Base-by-base conservation (phyloP, 2,888 invertebrate genomes). In the Lydus trimaculatus region DNA sequence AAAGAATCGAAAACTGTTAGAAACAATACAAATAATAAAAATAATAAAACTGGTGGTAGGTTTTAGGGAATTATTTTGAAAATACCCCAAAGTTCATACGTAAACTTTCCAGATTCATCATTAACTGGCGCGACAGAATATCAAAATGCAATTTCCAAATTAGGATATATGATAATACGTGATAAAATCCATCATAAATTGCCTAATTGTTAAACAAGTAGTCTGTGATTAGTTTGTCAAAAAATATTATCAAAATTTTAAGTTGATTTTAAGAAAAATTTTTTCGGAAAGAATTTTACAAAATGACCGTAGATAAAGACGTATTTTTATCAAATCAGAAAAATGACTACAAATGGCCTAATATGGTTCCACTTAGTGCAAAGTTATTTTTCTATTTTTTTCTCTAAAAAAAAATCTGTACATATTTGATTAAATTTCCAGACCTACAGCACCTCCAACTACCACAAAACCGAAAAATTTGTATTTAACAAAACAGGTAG, bases 291-390 rank as follows among this genome's bases (percentile, higher is more conserved):
- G n/a, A n/a, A n/a, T n/a, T n/a, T n/a, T 63, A 20, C 20, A 67
- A 69, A 66, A 80, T 80, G 80, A 67, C 75, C 11, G 78, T 72
- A 23, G 81, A 80, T 48, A 76, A 76, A 58, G 81, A 85, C 65
- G 81, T 88, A 79, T 90, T 90, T 75, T 80, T 82, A 69, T 87
- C 88, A 7, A 85, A 84, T 33, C 85, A 83, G 63, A 86, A 86
- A 70, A 85, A 82, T 68, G 89, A 90, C 72, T 91, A 84, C 76
- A 86, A 85, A 77, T 91, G 90, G 90, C 90, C 90, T 0, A 88
- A 88, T 80, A 84, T 88, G 33, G 88, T 89, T 73, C 89, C 89
- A 0, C 76, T 90, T 5, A 81, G 87, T 58, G 86, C 87, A 69
- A 90, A 86, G 89, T 89, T 85, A 74, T 77, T 71, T 15, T 8